Evolutionary conservation across 2,797 vertebrate species (phyloP), one percentile per base, ranked within the genome.

Genomic region (Lindbergichthys nudifrons): DNA sequence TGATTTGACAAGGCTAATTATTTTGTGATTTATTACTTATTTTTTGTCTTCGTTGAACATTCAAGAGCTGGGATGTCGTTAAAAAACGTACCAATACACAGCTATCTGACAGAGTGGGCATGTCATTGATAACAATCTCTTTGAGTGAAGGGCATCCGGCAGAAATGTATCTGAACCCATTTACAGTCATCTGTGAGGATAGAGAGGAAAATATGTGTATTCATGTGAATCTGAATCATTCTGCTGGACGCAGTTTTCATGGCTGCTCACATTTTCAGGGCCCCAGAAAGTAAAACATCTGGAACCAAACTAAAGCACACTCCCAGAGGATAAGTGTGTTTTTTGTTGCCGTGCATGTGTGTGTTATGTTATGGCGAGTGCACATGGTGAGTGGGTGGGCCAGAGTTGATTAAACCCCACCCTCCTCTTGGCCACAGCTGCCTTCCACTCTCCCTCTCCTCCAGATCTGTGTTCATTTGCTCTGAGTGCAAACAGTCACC

Each of bases 71-170:
- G 39, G 36, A 66, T 18, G 15, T 30, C 51, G 19, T 36, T 3
- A 47, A 30, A 9, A 58, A 26, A 82, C 87, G 73, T 93, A 96
- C 94, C 90, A 94, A 78, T 60, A 97, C 73, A 84, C 94, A 96
- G 83, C 63, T 88, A 60, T 96, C 95, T 0, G 92, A 95, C 71
- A 97, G 92, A 11, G 92, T 94, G 63, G 94, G 92, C 93, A 95
- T 94, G 83, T 96, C 92, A 41, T 95, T 91, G 70, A 97, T 92
- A 30, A 94, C 92, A 56, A 97, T 84, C 42, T 96, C 89, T 73
- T 86, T 93, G 83, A 96, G 94, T 11, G 81, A 83, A 23, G 81
- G 91, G 79, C 95, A 97, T 71, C 89, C 93, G 12, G 30, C 85
- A 8, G 93, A 94, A 75, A 95, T 90, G 80, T 92, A 92, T 84